Conservation (phyloP, 2,797 vertebrate species). For the Sebastes matsubarae region DNA sequence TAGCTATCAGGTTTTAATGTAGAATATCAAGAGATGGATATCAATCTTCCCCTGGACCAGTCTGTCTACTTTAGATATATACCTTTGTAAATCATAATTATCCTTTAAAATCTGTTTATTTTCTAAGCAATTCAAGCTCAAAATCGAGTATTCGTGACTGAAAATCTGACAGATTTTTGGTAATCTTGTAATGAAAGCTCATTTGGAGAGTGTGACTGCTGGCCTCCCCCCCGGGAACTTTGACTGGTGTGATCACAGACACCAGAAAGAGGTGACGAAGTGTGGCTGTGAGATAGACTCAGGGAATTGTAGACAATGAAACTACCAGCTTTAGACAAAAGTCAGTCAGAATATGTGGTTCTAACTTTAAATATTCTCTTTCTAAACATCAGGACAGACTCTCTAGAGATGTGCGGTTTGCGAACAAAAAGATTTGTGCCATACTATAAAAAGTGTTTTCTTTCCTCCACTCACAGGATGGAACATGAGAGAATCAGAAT, state of each 20-base stretch:
- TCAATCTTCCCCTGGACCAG: background rate
- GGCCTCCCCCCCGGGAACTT: constrained; percentile 37
- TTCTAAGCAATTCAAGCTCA: background rate
- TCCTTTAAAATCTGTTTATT: background rate
- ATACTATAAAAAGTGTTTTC: no score
- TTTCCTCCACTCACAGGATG: no score
- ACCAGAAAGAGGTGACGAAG: constrained; percentile 64
- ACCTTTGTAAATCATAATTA: background rate
- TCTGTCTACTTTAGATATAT: background rate
- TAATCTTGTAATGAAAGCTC: background rate
- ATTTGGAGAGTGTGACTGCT: background rate
- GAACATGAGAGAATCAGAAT: no score
- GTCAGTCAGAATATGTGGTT: no score
- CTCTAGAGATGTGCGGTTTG: no score
- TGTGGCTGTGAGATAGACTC: constrained; percentile 20
- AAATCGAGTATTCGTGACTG: background rate
- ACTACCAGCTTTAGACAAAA: no score
- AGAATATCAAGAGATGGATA: background rate
- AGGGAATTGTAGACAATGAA: no score
- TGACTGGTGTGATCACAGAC: constrained; percentile 63
- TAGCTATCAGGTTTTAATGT: background rate
- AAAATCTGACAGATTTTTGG: background rate
- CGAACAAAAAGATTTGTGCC: no score
- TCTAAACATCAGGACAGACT: no score
- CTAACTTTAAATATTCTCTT: no score